Base-by-base conservation (phyloP, 2,797 vertebrate species). In the Brachymystax lenok region DNA sequence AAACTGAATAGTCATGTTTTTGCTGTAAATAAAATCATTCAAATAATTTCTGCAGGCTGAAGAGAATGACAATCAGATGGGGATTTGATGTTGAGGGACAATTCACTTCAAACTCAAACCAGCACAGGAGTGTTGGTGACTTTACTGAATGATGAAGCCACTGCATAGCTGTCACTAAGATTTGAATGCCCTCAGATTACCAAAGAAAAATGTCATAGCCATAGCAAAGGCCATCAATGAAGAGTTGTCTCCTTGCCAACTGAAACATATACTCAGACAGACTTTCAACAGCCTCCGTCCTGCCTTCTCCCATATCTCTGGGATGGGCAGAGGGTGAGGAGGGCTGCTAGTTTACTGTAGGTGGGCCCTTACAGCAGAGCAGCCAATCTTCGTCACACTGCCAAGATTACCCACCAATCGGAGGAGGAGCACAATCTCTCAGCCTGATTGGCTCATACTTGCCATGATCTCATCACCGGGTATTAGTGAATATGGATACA, bases 341-440 rank as follows among this genome's bases (percentile, higher is more conserved):
- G 82, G 51, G 67, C 82, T 80, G 72, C 88, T 82, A 21, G n/a
- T 81, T 92, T 80, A 75, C 76, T 97, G 88, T 97, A 0, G 95
- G 91, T 95, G 95, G 93, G 94, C 95, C 95, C 95, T 98, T 98
- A 98, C 96, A 98, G 95, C 66, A 83, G 86, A 88, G 92, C 83
- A 83, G 88, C 85, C 94, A 93, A 83, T 80, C 84, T 98, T 79
- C 84, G 93, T 79, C 83, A 88, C 86, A 81, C 92, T 92, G 90
- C 96, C 96, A 97, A 97, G 96, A 97, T 84, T 97, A 97, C 95
- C 96, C 96, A 96, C 93, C 95, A 17, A 70, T 85, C 87, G 74
- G 87, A 82, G 90, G 84, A 85, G 88, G 59, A 85, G 69, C 68
- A 81, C 40, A 46, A 46, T 46, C 40, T 46, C 89, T 91, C 81